Evolutionary conservation across 2,113 vertebrate species (phyloP).

Genomic region (Raja brachyura): DNA sequence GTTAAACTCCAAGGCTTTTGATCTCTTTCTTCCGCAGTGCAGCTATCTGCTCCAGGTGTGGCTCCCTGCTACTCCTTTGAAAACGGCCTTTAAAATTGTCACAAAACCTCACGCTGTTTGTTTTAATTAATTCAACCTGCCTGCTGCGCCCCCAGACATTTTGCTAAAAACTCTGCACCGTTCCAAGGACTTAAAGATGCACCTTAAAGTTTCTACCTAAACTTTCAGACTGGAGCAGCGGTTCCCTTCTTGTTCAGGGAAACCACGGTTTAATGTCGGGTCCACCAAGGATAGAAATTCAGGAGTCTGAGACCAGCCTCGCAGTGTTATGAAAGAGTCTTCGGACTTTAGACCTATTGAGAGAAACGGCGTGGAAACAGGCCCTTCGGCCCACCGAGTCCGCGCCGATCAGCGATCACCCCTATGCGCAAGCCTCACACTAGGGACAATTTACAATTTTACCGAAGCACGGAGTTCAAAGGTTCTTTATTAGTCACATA

Average conservation of each 20-base stretch:
- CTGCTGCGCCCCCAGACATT: not conserved
- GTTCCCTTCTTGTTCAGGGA: not conserved
- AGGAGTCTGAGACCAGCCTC: not conserved
- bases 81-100: not conserved
- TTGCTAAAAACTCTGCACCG: not conserved
- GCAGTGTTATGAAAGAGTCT: not conserved
- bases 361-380: too few relatives aligned
- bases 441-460: too few relatives aligned
- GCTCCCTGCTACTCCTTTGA: not conserved
- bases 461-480: too few relatives aligned
- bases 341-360: not conserved
- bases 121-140: not conserved
- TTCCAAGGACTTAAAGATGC: not conserved
- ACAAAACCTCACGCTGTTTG: not conserved
- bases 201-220: not conserved
- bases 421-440: too few relatives aligned
- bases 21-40: not conserved
- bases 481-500: too few relatives aligned
- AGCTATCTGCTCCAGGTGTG: not conserved
- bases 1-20: not conserved
- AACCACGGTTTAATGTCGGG: not conserved
- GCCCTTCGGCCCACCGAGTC: too few relatives aligned
- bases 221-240: not conserved
- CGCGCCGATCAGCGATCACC: too few relatives aligned
- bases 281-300: not conserved